Evolutionary conservation across 2,797 vertebrate genomes (phyloP), one percentile per base, ranked within the genome.

Genomic region (Tapirus indicus): DNA sequence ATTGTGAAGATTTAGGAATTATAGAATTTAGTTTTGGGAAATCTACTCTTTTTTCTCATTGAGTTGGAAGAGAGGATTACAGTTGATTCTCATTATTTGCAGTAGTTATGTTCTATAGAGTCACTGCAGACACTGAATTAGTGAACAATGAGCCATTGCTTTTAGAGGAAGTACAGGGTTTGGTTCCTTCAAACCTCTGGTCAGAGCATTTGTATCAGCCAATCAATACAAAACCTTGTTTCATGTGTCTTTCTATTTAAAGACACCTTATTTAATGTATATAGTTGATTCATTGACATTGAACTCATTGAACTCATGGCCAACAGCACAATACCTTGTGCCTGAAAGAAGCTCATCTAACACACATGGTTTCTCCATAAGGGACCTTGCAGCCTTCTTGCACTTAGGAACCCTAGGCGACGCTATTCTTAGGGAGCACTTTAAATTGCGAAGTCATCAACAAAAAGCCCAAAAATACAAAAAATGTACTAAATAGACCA

Each of bases 1-100:
- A 90, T 35, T 29, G 23, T 29, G 38, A 93, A 41, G 38, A 58
- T 88, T 92, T 93, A 86, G 54, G 32, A 85, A 72, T 94, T 83
- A 88, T 0, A 89, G 32, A 60, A 85, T 88, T 92, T 90, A 69
- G 27, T 85, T 94, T 68, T 62, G 54, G 49, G 38, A 47, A 88
- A 71, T 66, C n/a, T 72, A 29, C 27, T 86, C 4, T 66, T 60
- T 87, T 83, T 49, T 84, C 35, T 95, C 8, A 52, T 71, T 35
- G 38, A 54, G 10, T 94, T 89, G 27, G 17, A 84, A 87, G 91
- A 49, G 6, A 95, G 9, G 27, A 72, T 87, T 88, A 16, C 3
- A 54, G 16, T 77, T 82, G 16, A 88, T 82, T 69, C 38, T 90
- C 29, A 44, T 60, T 41, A 68, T 58, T 66, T 92, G 64, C 16